Conservation (phyloP, 1,140 invertebrate genomes). For the Venturia canescens region DNA sequence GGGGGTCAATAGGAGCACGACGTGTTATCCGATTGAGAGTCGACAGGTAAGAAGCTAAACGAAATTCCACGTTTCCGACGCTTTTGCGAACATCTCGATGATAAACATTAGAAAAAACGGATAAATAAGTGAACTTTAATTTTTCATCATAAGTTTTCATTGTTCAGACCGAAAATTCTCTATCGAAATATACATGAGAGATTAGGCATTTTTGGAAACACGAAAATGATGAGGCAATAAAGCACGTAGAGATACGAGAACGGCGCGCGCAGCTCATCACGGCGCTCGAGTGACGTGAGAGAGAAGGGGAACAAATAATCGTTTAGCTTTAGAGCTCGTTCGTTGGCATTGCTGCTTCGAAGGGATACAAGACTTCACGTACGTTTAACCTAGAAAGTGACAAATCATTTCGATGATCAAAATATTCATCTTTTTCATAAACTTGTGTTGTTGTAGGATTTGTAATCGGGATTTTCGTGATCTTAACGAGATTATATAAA, state of each 20-base stretch:
- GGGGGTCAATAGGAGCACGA: no score
- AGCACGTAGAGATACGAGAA: no score
- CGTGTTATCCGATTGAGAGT: no score
- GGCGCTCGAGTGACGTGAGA: neutral
- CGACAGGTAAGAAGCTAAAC: no score
- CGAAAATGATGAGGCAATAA: no score
- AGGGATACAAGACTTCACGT: neutral
- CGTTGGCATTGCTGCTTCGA: neutral
- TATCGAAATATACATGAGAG: no score
- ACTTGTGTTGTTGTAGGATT: neutral
- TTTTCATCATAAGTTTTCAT: no score
- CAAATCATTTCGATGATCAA: neutral
- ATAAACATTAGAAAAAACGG: no score
- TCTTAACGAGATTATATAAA: conserved; percentile 30
- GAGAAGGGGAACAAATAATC: neutral
- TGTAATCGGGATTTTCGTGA: neutral
- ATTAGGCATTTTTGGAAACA: no score
- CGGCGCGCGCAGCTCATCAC: neutral
- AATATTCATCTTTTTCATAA: neutral
- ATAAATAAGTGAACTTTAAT: no score
- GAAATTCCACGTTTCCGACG: neutral
- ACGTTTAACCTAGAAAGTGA: neutral
- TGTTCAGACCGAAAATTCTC: no score
- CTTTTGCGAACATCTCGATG: no score
- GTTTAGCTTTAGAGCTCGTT: neutral